A percentile compares a stretch with the other conserved stretches of the same genome.
Evolutionary conservation across 2,113 vertebrate species (phyloP).

Genomic region (Tor tambroides): DNA sequence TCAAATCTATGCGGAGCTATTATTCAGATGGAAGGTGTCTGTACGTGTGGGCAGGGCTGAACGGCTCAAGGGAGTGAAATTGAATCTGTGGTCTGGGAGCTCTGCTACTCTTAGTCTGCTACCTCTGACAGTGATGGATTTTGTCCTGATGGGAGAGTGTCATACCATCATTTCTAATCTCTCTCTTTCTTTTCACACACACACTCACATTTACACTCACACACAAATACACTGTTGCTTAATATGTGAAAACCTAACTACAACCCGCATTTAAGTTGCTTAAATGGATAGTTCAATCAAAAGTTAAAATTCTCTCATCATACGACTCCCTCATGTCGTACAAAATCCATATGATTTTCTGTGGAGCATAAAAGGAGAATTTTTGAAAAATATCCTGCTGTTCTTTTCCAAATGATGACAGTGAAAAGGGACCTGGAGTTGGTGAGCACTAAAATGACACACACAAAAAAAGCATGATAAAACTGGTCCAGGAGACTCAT

Average conservation of each 20-base stretch:
- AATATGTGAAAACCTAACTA: conserved; percentile 14
- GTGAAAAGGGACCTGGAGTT: not conserved
- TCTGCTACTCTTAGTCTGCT: conserved; percentile 44
- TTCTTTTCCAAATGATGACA: not conserved
- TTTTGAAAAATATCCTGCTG: not conserved
- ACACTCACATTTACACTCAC: not conserved
- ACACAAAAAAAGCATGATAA: not conserved
- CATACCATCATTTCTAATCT: conserved; percentile 64
- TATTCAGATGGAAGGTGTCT: conserved; percentile 44
- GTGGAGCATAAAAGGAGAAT: not conserved
- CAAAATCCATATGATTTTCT: not conserved
- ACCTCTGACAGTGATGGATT: conserved; percentile 59
- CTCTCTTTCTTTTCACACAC: conserved; percentile 37
- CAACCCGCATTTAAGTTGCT: not conserved
- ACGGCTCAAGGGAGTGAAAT: conserved; percentile 50
- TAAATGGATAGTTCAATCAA: not conserved
- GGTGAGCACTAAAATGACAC: not conserved
- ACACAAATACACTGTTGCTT: conserved; percentile 30
- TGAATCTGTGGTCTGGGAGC: conserved; percentile 43
- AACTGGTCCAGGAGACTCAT: not conserved
- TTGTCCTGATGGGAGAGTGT: conserved; percentile 54
- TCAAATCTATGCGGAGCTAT: conserved; percentile 36
- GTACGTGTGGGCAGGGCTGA: conserved; percentile 27
- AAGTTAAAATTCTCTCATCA: not conserved
- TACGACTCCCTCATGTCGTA: not conserved